Evolutionary conservation across 2,888 invertebrate genomes (phyloP).

Genomic region (Nowickia ferox): DNA sequence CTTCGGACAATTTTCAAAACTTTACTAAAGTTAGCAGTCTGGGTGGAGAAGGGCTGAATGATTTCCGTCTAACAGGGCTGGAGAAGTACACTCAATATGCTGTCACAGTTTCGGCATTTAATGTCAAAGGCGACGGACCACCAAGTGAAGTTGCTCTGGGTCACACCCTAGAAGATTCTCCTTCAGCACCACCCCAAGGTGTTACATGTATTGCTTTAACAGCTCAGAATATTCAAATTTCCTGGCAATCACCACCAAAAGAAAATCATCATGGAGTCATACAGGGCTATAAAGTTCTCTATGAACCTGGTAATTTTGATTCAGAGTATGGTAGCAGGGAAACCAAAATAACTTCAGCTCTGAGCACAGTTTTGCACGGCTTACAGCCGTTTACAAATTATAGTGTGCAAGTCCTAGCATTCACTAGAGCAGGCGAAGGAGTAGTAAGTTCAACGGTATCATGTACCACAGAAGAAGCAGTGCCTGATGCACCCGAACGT

Average conservation of each 20-base stretch:
- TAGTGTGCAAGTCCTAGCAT: constrained; percentile 86
- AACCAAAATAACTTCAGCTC: constrained; percentile 84
- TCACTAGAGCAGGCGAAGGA: constrained; percentile 86
- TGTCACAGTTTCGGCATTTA: constrained; percentile 91
- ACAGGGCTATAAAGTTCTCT: constrained; percentile 91
- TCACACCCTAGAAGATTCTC: constrained; percentile 84
- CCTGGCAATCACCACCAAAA: constrained; percentile 87
- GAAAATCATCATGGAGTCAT: constrained; percentile 87
- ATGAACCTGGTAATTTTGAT: constrained; percentile 84
- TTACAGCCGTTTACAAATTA: constrained; percentile 87
- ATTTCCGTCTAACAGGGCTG: constrained; percentile 86
- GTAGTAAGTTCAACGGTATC: constrained; percentile 84
- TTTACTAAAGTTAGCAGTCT: constrained; percentile 82
- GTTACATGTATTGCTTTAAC: constrained; percentile 88
- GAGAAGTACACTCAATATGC: constrained; percentile 92
- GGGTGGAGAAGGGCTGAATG: constrained; percentile 84
- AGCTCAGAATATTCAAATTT: constrained; percentile 88
- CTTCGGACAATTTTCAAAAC: constrained; percentile 79
- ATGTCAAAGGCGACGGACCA: constrained; percentile 91
- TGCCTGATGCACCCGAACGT: constrained; percentile 86
- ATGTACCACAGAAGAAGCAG: constrained; percentile 86
- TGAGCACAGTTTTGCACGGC: constrained; percentile 85
- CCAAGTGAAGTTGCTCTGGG: constrained; percentile 86
- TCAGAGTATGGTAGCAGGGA: constrained; percentile 82
- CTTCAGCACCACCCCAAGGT: constrained; percentile 87